phyloP scores from a whole-genome alignment of 2,888 invertebrate species.

The Caenorhabditis angaria region DNA sequence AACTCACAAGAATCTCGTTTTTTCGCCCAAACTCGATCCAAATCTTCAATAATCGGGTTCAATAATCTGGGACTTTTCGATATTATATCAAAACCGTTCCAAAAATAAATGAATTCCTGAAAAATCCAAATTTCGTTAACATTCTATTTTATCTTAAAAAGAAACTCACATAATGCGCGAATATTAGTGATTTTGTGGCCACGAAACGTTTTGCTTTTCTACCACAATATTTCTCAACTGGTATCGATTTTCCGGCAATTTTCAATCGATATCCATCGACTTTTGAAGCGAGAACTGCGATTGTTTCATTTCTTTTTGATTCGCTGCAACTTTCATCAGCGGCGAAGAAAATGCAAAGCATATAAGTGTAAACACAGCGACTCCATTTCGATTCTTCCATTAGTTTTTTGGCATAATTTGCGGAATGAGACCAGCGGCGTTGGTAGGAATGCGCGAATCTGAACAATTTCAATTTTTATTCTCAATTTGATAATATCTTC shows the following conservation, averaged over 20 bases:
- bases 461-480: no score
- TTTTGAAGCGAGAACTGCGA: constrained; percentile 74
- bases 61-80: constrained; percentile 78
- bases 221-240: constrained; percentile 95
- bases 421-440: constrained; percentile 65
- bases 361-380: constrained; percentile 85
- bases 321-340: constrained; percentile 56
- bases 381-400: constrained; percentile 93
- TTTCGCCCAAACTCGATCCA: constrained; percentile 63
- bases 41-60: constrained; percentile 72
- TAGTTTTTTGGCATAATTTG: constrained; percentile 74
- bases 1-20: constrained; percentile 61
- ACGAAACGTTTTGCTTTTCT: constrained; percentile 84
- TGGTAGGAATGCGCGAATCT: constrained; percentile 66
- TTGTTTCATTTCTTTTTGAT: constrained; percentile 49
- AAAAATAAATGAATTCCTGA: constrained; percentile 86
- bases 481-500: background rate
- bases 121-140: constrained; percentile 15
- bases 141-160: background rate
- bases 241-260: constrained; percentile 93
- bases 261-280: constrained; percentile 86
- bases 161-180: constrained; percentile 80
- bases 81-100: constrained; percentile 89
- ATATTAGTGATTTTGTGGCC: constrained; percentile 80
- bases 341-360: constrained; percentile 83